Evolutionary conservation across 2,113 vertebrate species (phyloP).

Genomic region (Oreochromis tanganicae): DNA sequence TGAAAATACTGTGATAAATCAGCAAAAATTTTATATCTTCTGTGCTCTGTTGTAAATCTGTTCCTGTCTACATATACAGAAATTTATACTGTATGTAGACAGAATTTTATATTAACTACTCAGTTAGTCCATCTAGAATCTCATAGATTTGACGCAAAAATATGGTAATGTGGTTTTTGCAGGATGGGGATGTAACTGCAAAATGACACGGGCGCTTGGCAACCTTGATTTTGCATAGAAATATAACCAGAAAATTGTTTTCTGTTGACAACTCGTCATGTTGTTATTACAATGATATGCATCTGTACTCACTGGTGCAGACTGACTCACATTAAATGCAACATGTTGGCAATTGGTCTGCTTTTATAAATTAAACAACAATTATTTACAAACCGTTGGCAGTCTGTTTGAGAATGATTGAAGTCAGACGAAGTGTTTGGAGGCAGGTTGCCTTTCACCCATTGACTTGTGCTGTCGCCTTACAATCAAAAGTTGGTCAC

Average conservation of each 20-base stretch:
- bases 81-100: neutral
- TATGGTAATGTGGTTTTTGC: rapidly evolving
- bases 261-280: neutral
- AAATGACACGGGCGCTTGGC: neutral
- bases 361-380: neutral
- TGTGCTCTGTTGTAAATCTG: neutral
- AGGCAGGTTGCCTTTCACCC: neutral
- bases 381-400: neutral
- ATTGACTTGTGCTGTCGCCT: rapidly evolving
- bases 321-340: neutral
- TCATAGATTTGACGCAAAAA: neutral
- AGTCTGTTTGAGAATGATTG: neutral
- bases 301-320: neutral
- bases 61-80: neutral
- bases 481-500: neutral
- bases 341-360: neutral
- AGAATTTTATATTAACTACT: neutral
- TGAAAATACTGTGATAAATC: neutral
- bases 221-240: neutral
- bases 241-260: neutral
- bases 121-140: neutral
- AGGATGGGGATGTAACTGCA: neutral
- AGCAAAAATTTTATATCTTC: neutral
- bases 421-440: neutral
- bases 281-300: neutral